Conservation (phyloP, 2,888 invertebrate genomes). For the Nomada fucata region DNA sequence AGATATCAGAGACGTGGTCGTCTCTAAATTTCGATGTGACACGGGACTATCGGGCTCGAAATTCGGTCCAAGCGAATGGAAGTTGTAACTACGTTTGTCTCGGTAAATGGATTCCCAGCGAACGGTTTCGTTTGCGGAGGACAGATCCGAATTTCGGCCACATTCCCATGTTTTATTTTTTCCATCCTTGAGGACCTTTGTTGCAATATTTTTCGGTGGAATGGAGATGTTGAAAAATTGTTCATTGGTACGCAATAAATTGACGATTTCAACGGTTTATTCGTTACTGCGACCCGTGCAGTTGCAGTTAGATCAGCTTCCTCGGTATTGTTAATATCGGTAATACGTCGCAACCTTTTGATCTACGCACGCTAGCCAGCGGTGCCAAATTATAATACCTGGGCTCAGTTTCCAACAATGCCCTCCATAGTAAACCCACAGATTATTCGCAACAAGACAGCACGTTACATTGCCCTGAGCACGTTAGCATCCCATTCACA, state of each 20-base stretch:
- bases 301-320: no score
- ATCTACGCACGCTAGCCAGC: background rate
- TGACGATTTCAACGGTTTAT: no score
- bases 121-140: background rate
- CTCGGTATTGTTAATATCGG: background rate
- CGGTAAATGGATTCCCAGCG: background rate
- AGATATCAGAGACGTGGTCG: conserved; percentile 39
- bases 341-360: background rate
- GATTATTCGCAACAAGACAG: background rate
- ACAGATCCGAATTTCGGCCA: background rate
- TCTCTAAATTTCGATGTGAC: conserved; percentile 32
- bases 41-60: background rate
- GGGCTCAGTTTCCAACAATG: background rate
- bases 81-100: background rate
- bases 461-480: background rate
- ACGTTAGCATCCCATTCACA: no score
- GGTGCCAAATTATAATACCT: conserved; percentile 1
- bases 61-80: background rate
- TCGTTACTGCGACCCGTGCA: no score
- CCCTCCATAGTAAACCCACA: background rate
- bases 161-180: no score
- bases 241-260: no score
- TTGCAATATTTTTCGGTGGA: no score
- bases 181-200: no score
- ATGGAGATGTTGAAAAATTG: no score